Evolutionary conservation across 2,113 vertebrate species (phyloP).

Genomic region (Otocyon megalotis): DNA sequence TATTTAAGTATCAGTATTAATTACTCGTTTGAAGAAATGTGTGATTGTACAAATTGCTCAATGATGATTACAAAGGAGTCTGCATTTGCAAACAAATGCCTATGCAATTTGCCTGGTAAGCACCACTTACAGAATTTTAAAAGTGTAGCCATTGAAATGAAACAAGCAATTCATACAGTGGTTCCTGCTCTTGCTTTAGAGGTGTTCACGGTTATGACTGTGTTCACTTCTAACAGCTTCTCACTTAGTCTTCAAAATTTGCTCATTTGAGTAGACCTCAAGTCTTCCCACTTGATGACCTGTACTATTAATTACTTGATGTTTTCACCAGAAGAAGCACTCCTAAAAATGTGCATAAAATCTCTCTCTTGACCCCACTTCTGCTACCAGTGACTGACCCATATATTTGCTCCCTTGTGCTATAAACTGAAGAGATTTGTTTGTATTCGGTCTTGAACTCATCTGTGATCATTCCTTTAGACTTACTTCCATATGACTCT

Average conservation of each 20-base stretch:
- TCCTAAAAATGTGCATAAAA: background rate
- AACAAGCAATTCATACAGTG: background rate
- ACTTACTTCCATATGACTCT: no score
- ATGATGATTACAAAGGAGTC: constrained; percentile 56
- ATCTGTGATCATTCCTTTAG: background rate
- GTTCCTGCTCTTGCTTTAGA: no score
- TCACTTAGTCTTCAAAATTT: background rate
- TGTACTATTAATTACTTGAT: background rate
- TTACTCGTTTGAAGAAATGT: constrained; percentile 62
- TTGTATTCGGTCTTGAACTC: background rate
- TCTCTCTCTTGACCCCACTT: background rate
- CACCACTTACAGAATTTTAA: background rate
- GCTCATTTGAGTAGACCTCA: background rate
- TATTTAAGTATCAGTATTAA: constrained; percentile 71
- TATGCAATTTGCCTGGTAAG: constrained; percentile 21
- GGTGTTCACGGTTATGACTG: background rate
- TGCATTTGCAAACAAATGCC: constrained; percentile 59
- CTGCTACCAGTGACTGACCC: fast-evolving
- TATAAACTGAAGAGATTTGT: background rate
- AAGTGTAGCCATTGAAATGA: background rate
- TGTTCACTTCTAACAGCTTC: fast-evolving
- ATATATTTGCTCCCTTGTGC: background rate
- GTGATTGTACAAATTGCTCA: constrained; percentile 63
- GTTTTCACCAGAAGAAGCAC: background rate
- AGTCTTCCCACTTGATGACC: background rate